Conservation (phyloP, 2,113 vertebrate species). For the Rhegmatorhina hoffmannsi region DNA sequence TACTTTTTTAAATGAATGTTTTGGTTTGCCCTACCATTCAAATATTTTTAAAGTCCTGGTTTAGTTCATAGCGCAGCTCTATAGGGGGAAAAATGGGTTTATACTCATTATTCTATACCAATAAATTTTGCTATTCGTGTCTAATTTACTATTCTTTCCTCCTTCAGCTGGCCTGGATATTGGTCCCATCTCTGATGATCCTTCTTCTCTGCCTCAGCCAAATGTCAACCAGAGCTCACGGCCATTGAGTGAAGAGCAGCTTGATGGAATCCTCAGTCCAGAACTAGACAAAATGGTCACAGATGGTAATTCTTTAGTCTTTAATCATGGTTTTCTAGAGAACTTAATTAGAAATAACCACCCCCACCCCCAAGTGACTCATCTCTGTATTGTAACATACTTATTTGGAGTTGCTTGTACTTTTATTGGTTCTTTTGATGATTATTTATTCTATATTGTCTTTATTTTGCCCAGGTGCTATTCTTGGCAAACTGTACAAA, state of each 20-base stretch:
- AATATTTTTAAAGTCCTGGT: neutral
- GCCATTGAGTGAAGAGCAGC: slow-evolving; percentile 86
- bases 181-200: slow-evolving; percentile 76
- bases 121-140: neutral
- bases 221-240: slow-evolving; percentile 77
- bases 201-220: slow-evolving; percentile 78
- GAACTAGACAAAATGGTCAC: slow-evolving; percentile 98
- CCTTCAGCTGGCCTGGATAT: slow-evolving; percentile 86
- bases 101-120: neutral
- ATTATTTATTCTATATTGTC: slow-evolving; percentile 16
- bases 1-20: neutral
- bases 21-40: neutral
- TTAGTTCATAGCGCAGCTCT: neutral
- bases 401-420: neutral
- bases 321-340: slow-evolving; percentile 29
- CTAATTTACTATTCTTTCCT: slow-evolving; percentile 33
- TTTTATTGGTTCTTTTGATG: neutral
- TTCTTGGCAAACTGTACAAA: slow-evolving; percentile 94
- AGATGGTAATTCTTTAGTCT: slow-evolving; percentile 84
- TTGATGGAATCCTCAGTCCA: slow-evolving; percentile 95
- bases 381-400: neutral
- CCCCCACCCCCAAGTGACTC: neutral
- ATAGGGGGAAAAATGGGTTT: neutral
- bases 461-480: slow-evolving; percentile 84
- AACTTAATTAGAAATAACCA: neutral